phyloP scores from a whole-genome alignment of 2,888 invertebrate species.

The Microctonus hyperodae region DNA sequence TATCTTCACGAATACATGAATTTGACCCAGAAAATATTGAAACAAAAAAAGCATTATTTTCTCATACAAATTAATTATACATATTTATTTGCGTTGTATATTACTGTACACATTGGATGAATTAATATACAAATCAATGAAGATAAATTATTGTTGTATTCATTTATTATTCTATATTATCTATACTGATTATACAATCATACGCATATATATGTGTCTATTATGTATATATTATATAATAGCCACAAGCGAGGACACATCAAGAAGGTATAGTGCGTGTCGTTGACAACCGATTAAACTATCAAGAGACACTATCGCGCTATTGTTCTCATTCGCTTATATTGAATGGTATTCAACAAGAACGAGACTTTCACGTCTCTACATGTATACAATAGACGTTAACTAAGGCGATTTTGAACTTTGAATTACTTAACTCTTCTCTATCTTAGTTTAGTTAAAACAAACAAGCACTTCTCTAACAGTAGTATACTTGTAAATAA shows the following conservation, averaged over 20 bases:
- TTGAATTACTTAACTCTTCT: slow-evolving; percentile 2
- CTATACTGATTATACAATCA: background rate
- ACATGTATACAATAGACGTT: slow-evolving; percentile 20
- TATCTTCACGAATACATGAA: background rate
- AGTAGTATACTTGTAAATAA: no score
- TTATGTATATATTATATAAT: background rate
- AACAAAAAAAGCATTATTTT: no score
- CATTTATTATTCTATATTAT: background rate
- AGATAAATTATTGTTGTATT: background rate
- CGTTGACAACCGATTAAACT: slow-evolving; percentile 4
- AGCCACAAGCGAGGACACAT: background rate
- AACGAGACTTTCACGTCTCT: background rate
- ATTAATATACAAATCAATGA: background rate
- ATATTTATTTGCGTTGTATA: background rate
- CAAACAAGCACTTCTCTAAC: no score
- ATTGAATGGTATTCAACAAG: background rate
- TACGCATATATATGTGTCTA: background rate
- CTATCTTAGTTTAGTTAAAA: no score
- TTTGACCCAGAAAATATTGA: no score
- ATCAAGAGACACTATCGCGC: background rate
- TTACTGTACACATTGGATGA: background rate
- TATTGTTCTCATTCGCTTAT: background rate
- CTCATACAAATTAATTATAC: background rate
- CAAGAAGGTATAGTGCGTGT: background rate
- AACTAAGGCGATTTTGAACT: slow-evolving; percentile 14